These are phyloP conservation scores for Coronaproctus castanopsis DNA, from an alignment of 2,888 invertebrate genomes.

Conservation along the genomic window DNA sequence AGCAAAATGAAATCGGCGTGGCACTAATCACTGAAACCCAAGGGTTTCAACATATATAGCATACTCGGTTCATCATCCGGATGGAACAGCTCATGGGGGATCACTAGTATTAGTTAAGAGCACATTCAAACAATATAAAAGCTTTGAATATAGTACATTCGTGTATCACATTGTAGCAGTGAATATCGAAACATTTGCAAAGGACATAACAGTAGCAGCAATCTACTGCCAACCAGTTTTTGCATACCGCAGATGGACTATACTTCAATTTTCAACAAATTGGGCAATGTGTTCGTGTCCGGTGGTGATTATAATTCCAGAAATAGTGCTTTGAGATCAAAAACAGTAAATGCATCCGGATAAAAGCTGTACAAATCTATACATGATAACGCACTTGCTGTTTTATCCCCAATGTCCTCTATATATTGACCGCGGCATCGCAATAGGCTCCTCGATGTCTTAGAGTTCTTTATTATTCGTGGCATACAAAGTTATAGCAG, in stretches of 20 bases:
- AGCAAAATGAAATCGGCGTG: too few relatives aligned
- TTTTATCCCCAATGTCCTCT: neutral
- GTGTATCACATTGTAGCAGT: neutral
- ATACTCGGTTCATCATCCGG: too few relatives aligned
- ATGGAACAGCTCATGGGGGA: too few relatives aligned
- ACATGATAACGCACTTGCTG: too few relatives aligned
- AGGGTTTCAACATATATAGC: too few relatives aligned
- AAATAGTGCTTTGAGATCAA: neutral
- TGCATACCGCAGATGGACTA: neutral
- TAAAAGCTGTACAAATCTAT: neutral
- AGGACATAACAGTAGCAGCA: neutral
- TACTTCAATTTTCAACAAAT: neutral
- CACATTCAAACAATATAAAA: too few relatives aligned
- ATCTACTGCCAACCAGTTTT: neutral
- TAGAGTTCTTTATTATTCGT: neutral
- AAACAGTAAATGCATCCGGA: neutral
- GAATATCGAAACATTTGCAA: neutral
- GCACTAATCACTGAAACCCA: too few relatives aligned
- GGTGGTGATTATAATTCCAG: neutral
- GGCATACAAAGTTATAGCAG: neutral
- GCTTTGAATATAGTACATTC: too few relatives aligned
- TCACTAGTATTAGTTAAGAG: too few relatives aligned
- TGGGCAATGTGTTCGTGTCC: neutral
- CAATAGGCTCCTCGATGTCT: neutral
- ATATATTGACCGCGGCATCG: neutral